These are phyloP conservation scores for Exocentrus adspersus DNA, from an alignment of 2,888 invertebrate species.

Conservation along the genomic window DNA sequence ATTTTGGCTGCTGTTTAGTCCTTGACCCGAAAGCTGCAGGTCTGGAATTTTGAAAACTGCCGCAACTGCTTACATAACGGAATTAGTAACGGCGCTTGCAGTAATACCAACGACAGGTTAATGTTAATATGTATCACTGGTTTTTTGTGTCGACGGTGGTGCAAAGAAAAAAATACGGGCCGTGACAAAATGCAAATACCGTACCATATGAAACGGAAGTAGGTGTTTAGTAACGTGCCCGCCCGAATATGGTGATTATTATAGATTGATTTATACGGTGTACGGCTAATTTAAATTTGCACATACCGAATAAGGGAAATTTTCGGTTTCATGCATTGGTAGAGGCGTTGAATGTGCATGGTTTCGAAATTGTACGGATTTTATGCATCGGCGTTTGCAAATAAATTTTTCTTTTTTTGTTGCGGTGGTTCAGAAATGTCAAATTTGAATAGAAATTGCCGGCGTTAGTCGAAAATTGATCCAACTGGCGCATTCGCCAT, in stretches of 20 bases:
- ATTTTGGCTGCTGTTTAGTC: not conserved
- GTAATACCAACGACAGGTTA: too few species aligned
- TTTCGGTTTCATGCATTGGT: slow-evolving; percentile 8
- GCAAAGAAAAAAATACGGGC: slow-evolving; percentile 8
- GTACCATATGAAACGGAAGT: not conserved
- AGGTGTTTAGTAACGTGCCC: not conserved
- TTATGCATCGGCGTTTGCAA: too few species aligned
- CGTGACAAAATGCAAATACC: not conserved
- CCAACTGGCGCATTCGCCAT: too few species aligned
- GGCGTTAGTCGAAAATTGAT: too few species aligned
- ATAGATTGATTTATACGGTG: not conserved
- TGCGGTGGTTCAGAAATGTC: too few species aligned
- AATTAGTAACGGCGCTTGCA: not conserved
- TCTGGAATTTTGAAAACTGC: not conserved
- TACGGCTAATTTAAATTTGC: slow-evolving; percentile 6
- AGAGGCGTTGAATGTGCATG: not conserved
- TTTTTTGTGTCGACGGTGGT: not conserved
- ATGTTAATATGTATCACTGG: not conserved
- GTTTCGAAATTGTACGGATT: not conserved
- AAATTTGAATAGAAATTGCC: too few species aligned
- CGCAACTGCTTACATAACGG: not conserved
- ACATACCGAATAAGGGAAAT: not conserved
- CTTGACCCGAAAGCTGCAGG: not conserved
- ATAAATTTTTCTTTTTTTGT: too few species aligned
- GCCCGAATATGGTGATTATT: not conserved